Conservation (phyloP, 1,140 invertebrate species). For the Ceratina japonica region DNA sequence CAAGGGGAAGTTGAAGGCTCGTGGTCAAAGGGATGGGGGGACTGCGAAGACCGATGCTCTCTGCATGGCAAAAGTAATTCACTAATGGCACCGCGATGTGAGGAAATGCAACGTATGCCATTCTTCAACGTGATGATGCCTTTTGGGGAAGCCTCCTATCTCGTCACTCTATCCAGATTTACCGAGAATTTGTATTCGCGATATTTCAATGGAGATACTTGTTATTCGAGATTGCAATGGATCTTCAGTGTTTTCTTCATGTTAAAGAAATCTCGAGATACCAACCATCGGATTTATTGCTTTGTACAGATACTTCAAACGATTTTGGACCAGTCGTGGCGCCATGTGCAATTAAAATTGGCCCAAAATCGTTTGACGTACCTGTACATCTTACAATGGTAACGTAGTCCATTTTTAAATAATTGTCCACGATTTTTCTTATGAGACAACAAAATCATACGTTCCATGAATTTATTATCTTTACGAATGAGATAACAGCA, state of each 20-base stretch:
- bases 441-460: too few species aligned
- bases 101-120: background rate
- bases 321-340: too few species aligned
- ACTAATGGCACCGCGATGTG: slow-evolving; percentile 26
- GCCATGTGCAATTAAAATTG: too few species aligned
- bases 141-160: background rate
- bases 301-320: too few species aligned
- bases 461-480: too few species aligned
- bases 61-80: slow-evolving; percentile 24
- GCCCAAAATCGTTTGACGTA: too few species aligned
- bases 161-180: background rate
- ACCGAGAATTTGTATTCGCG: background rate
- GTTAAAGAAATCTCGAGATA: background rate
- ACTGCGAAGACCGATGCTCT: background rate
- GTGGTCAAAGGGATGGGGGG: background rate
- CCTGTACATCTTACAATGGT: too few species aligned
- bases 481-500: too few species aligned
- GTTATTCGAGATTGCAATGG: background rate
- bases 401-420: too few species aligned
- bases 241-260: background rate
- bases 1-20: background rate
- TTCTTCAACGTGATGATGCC: slow-evolving; percentile 21
- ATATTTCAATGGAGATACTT: background rate
- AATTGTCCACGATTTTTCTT: too few species aligned
- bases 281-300: too few species aligned